Evolutionary conservation across 1,140 invertebrate genomes (phyloP), one percentile per base, ranked within the genome.

Genomic region (Epicauta chinensis): DNA sequence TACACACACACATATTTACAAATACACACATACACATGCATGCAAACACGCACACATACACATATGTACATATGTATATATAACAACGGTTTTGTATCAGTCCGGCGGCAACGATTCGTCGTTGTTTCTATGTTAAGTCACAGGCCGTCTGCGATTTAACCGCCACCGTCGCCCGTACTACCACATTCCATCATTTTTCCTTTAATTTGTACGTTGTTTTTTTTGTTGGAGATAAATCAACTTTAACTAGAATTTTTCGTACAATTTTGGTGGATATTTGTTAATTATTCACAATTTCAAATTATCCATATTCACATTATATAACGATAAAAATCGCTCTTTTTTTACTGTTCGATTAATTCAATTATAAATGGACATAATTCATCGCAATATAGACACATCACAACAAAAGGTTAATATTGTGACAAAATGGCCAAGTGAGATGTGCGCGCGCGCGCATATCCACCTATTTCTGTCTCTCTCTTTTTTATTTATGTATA

Each of bases 361-460:
- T 64, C 55, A 58, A 41, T 61, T 58, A 51, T 7, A 29, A 61
- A 50, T 32, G 37, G 12, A 60, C 59, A 65, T 63, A 55, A 63
- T 63, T 65, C 60, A 64, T 63, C 55, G 38, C 49, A 53, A 23
- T 23, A 59, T 60, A 62, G 57, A 68, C 61, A 65, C 55, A 66
- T 63, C 60, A 66, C 61, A 68, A 68, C 64, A 66, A 66, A 66
- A 66, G 63, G 66, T 68, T 66, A 68, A 66, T 66, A 62, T 66
- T 66, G 66, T 68, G 64, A 68, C 66, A 66, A 68, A 66, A 68
- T 68, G 66, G 66, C 64, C 51, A 62, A 51, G 41, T 34, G 10
- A 14, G 36, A 17, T 34, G 44, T 17, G 46, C 46, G 46, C 46
- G 46, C 46, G 40, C 34, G 11, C 30, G 10, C 29, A 23, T 1